A percentile compares a stretch with the other conserved stretches of the same genome.
phyloP scores from a whole-genome alignment of 2,888 invertebrate species.

The Empis stercorea region DNA sequence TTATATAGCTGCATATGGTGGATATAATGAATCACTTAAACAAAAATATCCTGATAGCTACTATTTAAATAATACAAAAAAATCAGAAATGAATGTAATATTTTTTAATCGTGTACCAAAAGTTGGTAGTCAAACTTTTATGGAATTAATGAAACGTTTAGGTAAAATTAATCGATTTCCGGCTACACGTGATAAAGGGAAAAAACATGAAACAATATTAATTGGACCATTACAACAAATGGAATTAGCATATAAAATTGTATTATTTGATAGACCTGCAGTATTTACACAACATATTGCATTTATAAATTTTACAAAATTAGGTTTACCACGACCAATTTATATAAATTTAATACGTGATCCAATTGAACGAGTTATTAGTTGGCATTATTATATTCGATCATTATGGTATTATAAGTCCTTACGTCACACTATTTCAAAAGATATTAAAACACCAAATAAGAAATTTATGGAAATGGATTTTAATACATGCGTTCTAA shows the following conservation, averaged over 20 bases:
- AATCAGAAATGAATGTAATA: slow-evolving; percentile 54
- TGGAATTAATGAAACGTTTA: slow-evolving; percentile 64
- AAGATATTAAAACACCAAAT: slow-evolving; percentile 17
- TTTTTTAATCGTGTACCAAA: slow-evolving; percentile 87
- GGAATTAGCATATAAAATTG: slow-evolving; percentile 54
- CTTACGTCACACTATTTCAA: slow-evolving; percentile 52
- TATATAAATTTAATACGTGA: slow-evolving; percentile 83
- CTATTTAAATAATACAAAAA: slow-evolving; percentile 55
- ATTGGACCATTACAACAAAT: slow-evolving; percentile 62
- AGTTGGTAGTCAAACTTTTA: slow-evolving; percentile 79
- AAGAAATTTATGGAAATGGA: slow-evolving; percentile 68
- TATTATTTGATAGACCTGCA: slow-evolving; percentile 59
- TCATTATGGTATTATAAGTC: slow-evolving; percentile 85
- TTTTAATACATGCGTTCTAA: slow-evolving; percentile 72
- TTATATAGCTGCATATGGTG: too few species aligned
- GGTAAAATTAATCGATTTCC: slow-evolving; percentile 29
- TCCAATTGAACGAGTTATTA: slow-evolving; percentile 79
- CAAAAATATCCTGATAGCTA: too few species aligned
- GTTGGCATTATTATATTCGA: slow-evolving; percentile 83
- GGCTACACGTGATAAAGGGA: slow-evolving; percentile 58
- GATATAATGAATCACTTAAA: too few species aligned
- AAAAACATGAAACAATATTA: slow-evolving; percentile 70
- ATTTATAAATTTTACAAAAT: slow-evolving; percentile 74
- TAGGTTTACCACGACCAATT: slow-evolving; percentile 65
- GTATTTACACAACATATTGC: slow-evolving; percentile 82